Evolutionary conservation across 2,888 invertebrate genomes (phyloP).

Genomic region (Cryptus viduatorius): DNA sequence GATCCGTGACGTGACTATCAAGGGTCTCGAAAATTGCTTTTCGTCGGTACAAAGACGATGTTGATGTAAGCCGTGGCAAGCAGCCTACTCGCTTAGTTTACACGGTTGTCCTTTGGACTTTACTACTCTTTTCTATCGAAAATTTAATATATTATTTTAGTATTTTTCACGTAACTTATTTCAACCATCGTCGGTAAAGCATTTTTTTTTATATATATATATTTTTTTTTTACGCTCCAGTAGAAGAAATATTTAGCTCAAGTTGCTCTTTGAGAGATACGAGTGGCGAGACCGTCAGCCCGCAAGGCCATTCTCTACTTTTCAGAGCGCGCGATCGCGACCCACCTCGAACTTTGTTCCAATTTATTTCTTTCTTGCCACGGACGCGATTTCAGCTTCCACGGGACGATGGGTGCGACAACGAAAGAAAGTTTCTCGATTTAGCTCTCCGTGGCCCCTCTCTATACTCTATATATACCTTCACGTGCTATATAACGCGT

Average conservation of each 20-base stretch:
- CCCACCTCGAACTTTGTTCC: constrained; percentile 50
- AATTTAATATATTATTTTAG: constrained; percentile 19
- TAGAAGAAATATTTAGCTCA: constrained; percentile 24
- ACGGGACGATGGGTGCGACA: constrained; percentile 40
- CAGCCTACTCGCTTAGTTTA: constrained; percentile 10
- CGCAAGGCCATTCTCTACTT: constrained; percentile 34
- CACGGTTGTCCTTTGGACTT: not conserved
- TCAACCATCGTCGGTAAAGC: constrained; percentile 3
- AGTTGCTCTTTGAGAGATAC: constrained; percentile 36
- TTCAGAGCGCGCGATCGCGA: constrained; percentile 23
- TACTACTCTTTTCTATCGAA: not conserved
- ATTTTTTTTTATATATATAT: not conserved
- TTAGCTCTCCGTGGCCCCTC: constrained; percentile 17
- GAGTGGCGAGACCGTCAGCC: constrained; percentile 25
- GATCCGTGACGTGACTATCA: constrained; percentile 73
- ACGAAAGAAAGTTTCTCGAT: constrained; percentile 65
- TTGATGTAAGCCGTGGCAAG: constrained; percentile 2
- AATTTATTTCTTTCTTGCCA: constrained; percentile 45
- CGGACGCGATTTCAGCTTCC: constrained; percentile 51
- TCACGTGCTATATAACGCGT: constrained; percentile 13
- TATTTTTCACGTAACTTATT: constrained; percentile 16
- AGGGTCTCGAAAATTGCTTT: constrained; percentile 74
- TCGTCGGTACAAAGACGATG: constrained; percentile 65
- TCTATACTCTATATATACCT: not conserved
- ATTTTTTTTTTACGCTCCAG: constrained; percentile 10